A percentile compares a stretch with the other conserved stretches of the same genome.
These are phyloP conservation scores for Trachelus troglodyta DNA, from an alignment of 2,888 invertebrate genomes.

Conservation along the genomic window DNA sequence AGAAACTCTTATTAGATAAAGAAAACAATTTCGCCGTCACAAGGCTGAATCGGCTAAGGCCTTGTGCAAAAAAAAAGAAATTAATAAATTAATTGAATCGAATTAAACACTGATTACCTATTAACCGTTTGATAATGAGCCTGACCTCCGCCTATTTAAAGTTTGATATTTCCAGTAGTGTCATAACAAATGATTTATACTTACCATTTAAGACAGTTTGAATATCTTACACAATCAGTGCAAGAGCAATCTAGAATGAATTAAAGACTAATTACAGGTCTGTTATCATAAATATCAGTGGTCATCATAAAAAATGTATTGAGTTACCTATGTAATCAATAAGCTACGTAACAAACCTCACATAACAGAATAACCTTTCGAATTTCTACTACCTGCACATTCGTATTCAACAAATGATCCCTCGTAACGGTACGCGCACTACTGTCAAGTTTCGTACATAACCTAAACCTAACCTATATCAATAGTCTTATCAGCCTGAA, in stretches of 20 bases:
- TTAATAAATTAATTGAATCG: not conserved
- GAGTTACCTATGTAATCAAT: not conserved
- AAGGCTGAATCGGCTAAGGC: not conserved
- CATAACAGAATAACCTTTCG: not conserved
- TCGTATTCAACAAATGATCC: not conserved
- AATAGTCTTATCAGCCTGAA: not conserved
- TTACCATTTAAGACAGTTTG: not conserved
- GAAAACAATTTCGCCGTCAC: not conserved
- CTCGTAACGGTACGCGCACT: not conserved
- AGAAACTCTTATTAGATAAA: not conserved
- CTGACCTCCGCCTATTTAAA: not conserved
- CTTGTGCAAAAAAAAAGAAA: not conserved
- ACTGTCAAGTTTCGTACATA: not conserved
- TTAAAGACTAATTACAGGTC: not conserved
- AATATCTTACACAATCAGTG: not conserved
- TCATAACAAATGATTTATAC: not conserved
- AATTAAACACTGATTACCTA: not conserved
- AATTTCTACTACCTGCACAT: not conserved
- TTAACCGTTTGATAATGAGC: not conserved
- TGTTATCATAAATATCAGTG: not conserved
- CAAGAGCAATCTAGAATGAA: not conserved
- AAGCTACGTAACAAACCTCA: not conserved
- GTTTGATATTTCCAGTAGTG: not conserved
- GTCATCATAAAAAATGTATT: not conserved
- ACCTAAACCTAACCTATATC: not conserved